These are phyloP conservation scores for Boulengerochromis microlepis DNA, from an alignment of 2,113 vertebrate species.

Conservation along the genomic window DNA sequence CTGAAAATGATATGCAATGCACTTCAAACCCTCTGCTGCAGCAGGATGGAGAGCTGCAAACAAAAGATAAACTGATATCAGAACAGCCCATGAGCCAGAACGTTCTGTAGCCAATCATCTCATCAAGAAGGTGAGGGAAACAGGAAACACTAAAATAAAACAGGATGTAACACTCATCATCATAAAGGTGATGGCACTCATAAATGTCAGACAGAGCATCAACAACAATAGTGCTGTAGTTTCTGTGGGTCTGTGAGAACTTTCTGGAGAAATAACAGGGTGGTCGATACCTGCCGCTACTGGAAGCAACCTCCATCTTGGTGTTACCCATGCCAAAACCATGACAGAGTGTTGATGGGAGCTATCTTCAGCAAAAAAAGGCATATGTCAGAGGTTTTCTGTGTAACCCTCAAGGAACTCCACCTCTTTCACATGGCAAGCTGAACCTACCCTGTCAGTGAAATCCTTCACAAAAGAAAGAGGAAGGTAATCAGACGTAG, in stretches of 20 bases:
- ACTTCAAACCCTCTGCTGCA: not conserved
- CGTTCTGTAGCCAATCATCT: not conserved
- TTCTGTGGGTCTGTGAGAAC: not conserved
- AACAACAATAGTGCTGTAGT: not conserved
- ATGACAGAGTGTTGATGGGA: not conserved
- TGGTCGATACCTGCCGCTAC: not conserved
- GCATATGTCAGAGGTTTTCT: not conserved
- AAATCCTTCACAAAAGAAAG: not conserved
- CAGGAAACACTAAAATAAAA: accelerated
- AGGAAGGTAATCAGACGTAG: not conserved
- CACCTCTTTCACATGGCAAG: not conserved
- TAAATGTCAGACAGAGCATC: not conserved
- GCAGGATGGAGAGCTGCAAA: not conserved
- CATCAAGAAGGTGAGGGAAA: not conserved
- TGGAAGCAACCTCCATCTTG: not conserved
- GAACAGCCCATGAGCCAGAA: not conserved
- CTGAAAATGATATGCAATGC: not conserved
- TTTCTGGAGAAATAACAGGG: not conserved
- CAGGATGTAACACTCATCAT: not conserved
- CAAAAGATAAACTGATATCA: not conserved
- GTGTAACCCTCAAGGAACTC: not conserved
- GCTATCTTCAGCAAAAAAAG: accelerated
- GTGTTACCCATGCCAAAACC: not conserved
- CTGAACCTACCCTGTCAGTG: not conserved
- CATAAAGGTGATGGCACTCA: not conserved